Conservation (phyloP, 1,140 invertebrate genomes). For the Polypedilum vanderplanki region DNA sequence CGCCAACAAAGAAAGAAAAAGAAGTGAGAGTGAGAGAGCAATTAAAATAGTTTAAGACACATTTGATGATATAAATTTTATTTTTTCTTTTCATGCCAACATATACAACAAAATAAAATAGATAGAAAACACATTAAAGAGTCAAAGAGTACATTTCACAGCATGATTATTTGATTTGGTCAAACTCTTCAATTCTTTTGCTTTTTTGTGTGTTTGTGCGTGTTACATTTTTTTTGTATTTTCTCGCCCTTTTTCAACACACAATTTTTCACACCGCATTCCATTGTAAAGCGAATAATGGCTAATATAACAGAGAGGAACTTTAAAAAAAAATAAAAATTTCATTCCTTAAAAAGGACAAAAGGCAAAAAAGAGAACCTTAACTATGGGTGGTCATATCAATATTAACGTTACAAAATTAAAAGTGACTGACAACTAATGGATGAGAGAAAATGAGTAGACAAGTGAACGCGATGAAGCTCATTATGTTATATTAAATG, state of each 20-base stretch:
- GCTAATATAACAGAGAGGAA: neutral
- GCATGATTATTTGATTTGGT: constrained; percentile 18
- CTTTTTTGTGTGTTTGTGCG: too few relatives aligned
- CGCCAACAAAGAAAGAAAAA: neutral
- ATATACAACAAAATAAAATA: neutral
- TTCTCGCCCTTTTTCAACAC: neutral
- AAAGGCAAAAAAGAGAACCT: neutral
- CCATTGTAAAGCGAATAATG: neutral
- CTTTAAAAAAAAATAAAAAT: too few relatives aligned
- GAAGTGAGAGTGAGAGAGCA: too few relatives aligned
- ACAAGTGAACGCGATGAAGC: neutral
- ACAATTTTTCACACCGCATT: constrained; percentile 17
- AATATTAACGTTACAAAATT: neutral
- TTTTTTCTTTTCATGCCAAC: neutral
- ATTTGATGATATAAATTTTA: neutral
- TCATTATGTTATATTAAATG: constrained; percentile 20
- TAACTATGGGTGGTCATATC: constrained; percentile 10
- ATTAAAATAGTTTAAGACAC: constrained; percentile 19
- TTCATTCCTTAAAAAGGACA: neutral
- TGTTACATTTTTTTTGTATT: too few relatives aligned
- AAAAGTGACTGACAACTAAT: constrained; percentile 5
- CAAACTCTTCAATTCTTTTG: neutral
- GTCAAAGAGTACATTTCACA: constrained; percentile 6
- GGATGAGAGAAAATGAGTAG: constrained; percentile 12
- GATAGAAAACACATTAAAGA: neutral